Evolutionary conservation across 1,140 invertebrate genomes (phyloP), one percentile per base, ranked within the genome.

Genomic region (Cherax destructor): DNA sequence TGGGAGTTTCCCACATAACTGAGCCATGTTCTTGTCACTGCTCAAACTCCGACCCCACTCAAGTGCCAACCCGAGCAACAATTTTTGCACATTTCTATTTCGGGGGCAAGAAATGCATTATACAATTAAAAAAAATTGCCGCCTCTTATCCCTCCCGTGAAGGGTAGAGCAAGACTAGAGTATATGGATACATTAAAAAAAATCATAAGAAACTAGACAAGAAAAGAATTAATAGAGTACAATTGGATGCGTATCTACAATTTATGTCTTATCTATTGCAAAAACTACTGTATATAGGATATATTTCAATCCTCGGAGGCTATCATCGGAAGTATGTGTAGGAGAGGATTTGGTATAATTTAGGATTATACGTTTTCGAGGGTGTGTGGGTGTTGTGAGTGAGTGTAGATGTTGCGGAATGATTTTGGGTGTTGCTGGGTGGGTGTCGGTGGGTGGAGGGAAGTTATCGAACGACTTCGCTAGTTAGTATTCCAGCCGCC

Each of bases 21-120:
- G 86, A 88, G 76, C 77, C 77, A 52, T 88, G 86, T 88, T 80
- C 77, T 77, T 88, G 86, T 88, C 86, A 88, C 76, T 61, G 86
- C n/a, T 88, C 18, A n/a, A 79, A 88, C 56, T 88, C 77, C 30
- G 59, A 24, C 30, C 59, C 77, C 86, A 80, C 50, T 88, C 76
- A 80, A 79, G 76, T 79, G 77, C 21, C 30, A 52, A 52, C 47
- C 16, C 30, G 16, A 52, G 30, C 16, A 30, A 24, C 21, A 50
- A 30, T 69, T 74, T 74, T 30, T 74, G 4, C 30, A 24, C 5
- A 74, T 74, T 30, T 30, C 30, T 74, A 74, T 30, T 69, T 10
- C 9, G 69, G 6, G 24, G 30, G 21, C 21, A 24, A 74, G 69
- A 74, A 10, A 74, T 21, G 21, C 9, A 79, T 11, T 30, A 79